A percentile compares a stretch with the other conserved stretches of the same genome.
phyloP scores from a whole-genome alignment of 2,888 invertebrate species.

The Onchidella celtica region DNA sequence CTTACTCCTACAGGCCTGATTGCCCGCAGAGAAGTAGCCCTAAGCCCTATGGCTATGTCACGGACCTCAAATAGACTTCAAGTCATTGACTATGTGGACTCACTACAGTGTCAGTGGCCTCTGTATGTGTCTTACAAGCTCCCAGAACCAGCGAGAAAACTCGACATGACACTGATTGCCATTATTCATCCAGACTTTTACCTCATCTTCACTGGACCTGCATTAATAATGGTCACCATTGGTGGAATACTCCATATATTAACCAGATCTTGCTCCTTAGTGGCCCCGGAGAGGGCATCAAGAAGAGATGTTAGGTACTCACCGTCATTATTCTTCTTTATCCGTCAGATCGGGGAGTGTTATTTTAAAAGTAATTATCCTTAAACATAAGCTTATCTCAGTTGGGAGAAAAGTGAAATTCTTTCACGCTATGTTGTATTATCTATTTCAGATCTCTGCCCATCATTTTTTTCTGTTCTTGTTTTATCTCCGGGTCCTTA shows the following conservation, averaged over 20 bases:
- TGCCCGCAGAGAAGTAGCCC: slow-evolving; percentile 67
- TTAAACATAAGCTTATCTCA: no score
- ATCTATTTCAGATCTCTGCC: no score
- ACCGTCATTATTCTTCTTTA: no score
- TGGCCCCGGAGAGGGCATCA: neutral
- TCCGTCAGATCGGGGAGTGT: no score
- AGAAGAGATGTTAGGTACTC: neutral
- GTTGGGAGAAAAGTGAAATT: no score
- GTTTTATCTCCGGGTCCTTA: no score
- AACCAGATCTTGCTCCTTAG: slow-evolving; percentile 2
- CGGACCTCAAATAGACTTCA: slow-evolving; percentile 80
- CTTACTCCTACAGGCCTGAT: no score
- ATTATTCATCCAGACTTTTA: neutral
- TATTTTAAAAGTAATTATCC: no score
- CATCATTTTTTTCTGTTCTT: no score
- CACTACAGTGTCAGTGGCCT: slow-evolving; percentile 77
- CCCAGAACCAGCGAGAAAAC: neutral
- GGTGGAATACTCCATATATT: neutral
- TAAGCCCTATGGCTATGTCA: slow-evolving; percentile 79
- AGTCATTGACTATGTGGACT: slow-evolving; percentile 80
- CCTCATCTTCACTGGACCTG: neutral
- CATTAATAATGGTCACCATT: neutral
- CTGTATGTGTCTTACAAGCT: slow-evolving; percentile 3
- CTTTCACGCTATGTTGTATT: no score
- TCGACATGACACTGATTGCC: neutral